Evolutionary conservation across 2,113 vertebrate genomes (phyloP), one percentile per base, ranked within the genome.

Genomic region (Macaca mulatta): DNA sequence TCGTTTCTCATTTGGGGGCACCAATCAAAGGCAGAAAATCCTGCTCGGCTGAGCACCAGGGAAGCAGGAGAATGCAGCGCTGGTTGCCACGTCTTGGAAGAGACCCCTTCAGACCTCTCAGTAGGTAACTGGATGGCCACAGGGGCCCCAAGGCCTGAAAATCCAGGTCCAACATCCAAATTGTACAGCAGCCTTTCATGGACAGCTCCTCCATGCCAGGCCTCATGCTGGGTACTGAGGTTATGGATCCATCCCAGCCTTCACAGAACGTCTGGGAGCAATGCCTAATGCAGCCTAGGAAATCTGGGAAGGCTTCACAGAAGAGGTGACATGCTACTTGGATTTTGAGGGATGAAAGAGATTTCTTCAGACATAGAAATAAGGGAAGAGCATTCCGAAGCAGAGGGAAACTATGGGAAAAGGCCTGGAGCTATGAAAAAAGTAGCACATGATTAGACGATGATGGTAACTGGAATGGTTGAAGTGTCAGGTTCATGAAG

Each of bases 11-110:
- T 81, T 48, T 52, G 0, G 43, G 35, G 52, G 7, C 27, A 43
- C 78, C 85, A 64, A 90, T 90, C 96, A 89, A n/a, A 89, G 35
- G 61, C 48, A 92, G 79, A 90, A 95, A 86, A 86, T 27, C 35
- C 75, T 94, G 81, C 61, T 70, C 43, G 69, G 69, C 25, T 82
- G 70, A 94, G 74, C 48, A 38, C 43, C 87, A 75, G 67, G 52
- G 35, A 94, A 91, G 50, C 75, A 67, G 32, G 8, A 43, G 25
- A 59, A 50, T 12, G 1, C 6, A 8, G 32, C 8, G 9, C 14
- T 59, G 35, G 43, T 48, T 13, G 83, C 77, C 88, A 77, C 3
- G 1, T 7, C n/a, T 17, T n/a, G 20, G 50, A 78, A 57, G 43
- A 74, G 16, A 59, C 43, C 9, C 8, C 48, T 88, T 48, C 16